Base-by-base conservation (phyloP, 2,113 vertebrate species). In the Opisthocomus hoazin region DNA sequence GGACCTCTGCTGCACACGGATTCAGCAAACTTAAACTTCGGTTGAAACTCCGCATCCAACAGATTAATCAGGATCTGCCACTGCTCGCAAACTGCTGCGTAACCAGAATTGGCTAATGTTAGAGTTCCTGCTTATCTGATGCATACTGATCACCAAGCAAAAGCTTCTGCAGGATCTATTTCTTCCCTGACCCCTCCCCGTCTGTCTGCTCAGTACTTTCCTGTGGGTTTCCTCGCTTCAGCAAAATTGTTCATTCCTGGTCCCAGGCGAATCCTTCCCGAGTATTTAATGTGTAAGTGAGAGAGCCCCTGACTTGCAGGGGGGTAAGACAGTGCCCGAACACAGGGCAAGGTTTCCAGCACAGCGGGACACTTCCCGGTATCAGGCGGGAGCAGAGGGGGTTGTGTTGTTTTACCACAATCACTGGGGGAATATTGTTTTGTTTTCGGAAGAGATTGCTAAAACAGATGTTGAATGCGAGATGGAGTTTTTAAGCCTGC, bases 371-470 rank as follows among this genome's bases (percentile, higher is more conserved):
- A 65, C 83, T 98, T 97, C 94, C 96, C 96, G n/a, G 12, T 60
- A 30, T 41, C 84, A 43, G 96, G 84, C 21, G 18, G 93, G 82
- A 74, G 91, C 96, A 80, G 84, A 69, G 78, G 88, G 90, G 91
- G 89, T 37, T 92, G 76, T 79, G 97, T 81, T 94, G 66, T 94
- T 88, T 92, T 71, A 95, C 96, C 95, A 93, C 73, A 65, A 53
- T 90, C 95, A 53, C 98, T 97, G 97, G 97, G 97, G 97, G 97
- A 97, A 97, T 95, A 79, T 96, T 98, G 97, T 89, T 97, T 97
- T 98, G 97, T 87, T 97, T 97, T 95, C 77, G 94, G 92, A 92
- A 97, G 95, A 92, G 97, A 98, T 97, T 78, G 96, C 97, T 97
- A 92, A 97, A 97, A 93, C 98, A 98, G 98, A 98, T 98, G 98